These are phyloP conservation scores for Teleopsis dalmanni DNA, from an alignment of 1,140 invertebrate species.

Conservation along the genomic window DNA sequence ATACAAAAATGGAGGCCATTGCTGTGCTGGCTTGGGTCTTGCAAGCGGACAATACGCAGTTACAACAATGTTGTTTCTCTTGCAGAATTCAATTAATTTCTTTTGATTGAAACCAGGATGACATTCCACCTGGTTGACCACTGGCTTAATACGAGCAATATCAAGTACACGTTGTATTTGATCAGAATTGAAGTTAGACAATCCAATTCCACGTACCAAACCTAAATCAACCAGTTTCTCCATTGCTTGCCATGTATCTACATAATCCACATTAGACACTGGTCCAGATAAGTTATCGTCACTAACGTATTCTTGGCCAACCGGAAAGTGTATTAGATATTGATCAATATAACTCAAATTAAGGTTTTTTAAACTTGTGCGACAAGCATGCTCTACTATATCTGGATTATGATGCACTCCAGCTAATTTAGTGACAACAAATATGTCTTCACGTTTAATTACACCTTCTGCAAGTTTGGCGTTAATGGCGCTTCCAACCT, in stretches of 20 bases:
- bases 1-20: slow-evolving; percentile 45
- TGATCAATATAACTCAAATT: slow-evolving; percentile 67
- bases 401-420: slow-evolving; percentile 38
- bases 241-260: slow-evolving; percentile 89
- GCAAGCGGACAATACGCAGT: slow-evolving; percentile 78
- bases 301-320: slow-evolving; percentile 43
- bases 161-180: slow-evolving; percentile 70
- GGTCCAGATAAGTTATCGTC: slow-evolving; percentile 38
- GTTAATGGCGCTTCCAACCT: slow-evolving; percentile 64
- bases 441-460: slow-evolving; percentile 60
- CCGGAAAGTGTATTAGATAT: slow-evolving; percentile 73
- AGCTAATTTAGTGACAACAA: slow-evolving; percentile 58
- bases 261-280: slow-evolving; percentile 58
- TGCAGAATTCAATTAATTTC: slow-evolving; percentile 65
- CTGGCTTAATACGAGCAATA: slow-evolving; percentile 63
- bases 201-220: slow-evolving; percentile 67
- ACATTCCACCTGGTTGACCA: slow-evolving; percentile 71
- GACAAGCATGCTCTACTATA: slow-evolving; percentile 37
- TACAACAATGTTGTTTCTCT: slow-evolving; percentile 56
- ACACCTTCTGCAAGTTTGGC: slow-evolving; percentile 60
- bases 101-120: slow-evolving; percentile 79
- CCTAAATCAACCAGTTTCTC: slow-evolving; percentile 69
- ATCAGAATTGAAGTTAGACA: slow-evolving; percentile 84
- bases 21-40: slow-evolving; percentile 48
- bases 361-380: slow-evolving; percentile 55